Base-by-base conservation (phyloP, 2,888 invertebrate genomes). In the Philaethria dido region DNA sequence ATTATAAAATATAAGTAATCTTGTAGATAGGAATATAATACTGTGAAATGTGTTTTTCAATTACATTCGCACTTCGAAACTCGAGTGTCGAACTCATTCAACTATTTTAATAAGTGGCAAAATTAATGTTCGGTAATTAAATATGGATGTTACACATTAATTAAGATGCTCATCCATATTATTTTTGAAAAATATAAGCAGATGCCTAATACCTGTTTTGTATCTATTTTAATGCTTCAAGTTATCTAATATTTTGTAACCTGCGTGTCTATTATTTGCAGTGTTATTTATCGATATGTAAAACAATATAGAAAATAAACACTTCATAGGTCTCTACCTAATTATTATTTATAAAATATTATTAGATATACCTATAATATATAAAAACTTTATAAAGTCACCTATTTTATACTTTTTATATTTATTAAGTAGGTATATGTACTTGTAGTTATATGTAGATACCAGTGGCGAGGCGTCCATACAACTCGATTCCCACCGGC, bases 121-220 rank as follows among this genome's bases (percentile, higher is more conserved):
- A 66, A 69, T 54, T 20, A 62, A 69, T 63, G 69, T 64, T 66
- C 69, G 52, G 52, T 69, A 57, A 65, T 60, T 63, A 55, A 62
- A 54, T 69, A 63, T 63, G 69, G 63, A 63, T 62, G 66, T 60
- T 54, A 59, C 62, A 25, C 22, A 14, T 33, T 62, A 66, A 69
- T 69, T 66, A 66, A 66, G 69, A 66, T 48, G 44, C 57, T 64
- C 60, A 48, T 61, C 8, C 3, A 14, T 16, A 44, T 18, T 6
- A 18, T 60, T 29, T 59, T 29, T 14, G 16, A 44, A 60, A 33
- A 60, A n/a, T 29, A 29, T 52, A 16, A 16, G 16, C 3, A 16
- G 29, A 29, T 29, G 29, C 0, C 16, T n/a, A n/a, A n/a, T n/a
- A n/a, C n/a, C n/a, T n/a, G n/a, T n/a, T n/a, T n/a, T 52, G 0